These are phyloP conservation scores for Leucosticte australis DNA, from an alignment of 2,113 vertebrate species.

Conservation along the genomic window DNA sequence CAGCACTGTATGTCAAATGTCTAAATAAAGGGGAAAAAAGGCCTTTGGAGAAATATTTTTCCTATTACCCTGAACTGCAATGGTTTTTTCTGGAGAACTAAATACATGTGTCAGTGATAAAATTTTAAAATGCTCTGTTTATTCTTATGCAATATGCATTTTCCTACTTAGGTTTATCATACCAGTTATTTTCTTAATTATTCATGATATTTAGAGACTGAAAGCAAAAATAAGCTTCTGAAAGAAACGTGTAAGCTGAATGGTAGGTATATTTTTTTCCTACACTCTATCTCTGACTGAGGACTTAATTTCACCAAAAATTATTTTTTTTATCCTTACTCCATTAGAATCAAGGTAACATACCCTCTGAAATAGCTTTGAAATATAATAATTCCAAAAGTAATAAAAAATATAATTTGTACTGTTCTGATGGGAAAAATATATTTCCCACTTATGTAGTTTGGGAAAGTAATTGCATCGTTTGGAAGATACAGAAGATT, in stretches of 20 bases:
- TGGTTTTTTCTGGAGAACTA: background rate
- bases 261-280: background rate
- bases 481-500: conserved; percentile 23
- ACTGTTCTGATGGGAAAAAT: background rate
- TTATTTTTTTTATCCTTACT: background rate
- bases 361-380: background rate
- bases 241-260: background rate
- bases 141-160: background rate
- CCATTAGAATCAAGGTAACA: conserved; percentile 3
- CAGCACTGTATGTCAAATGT: conserved; percentile 14
- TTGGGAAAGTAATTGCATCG: background rate
- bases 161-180: background rate
- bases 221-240: background rate
- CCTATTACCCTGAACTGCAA: background rate
- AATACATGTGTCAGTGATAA: background rate
- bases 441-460: conserved; percentile 14
- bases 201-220: background rate
- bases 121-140: background rate
- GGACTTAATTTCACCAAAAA: background rate
- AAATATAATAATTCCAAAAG: background rate
- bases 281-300: background rate
- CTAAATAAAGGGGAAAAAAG: background rate
- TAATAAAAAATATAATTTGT: background rate
- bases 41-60: background rate
- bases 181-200: background rate